These are phyloP conservation scores for Hemibates koningsi DNA, from an alignment of 2,113 vertebrate species.

Conservation along the genomic window DNA sequence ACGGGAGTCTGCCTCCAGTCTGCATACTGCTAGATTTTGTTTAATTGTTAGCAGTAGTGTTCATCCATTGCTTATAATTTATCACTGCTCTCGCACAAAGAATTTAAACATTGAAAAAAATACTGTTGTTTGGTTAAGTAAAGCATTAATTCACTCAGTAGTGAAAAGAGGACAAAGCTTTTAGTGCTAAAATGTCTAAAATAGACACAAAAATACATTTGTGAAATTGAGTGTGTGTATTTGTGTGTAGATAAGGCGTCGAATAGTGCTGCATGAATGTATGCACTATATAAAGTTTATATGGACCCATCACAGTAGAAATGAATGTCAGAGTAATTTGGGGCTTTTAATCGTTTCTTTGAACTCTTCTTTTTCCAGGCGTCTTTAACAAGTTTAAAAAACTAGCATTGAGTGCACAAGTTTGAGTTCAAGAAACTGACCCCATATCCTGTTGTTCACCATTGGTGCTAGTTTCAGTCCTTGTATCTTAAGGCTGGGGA, in stretches of 20 bases:
- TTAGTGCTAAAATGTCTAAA: neutral
- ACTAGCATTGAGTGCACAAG: neutral
- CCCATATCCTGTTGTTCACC: rapidly evolving
- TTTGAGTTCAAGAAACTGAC: neutral
- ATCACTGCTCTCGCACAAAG: neutral
- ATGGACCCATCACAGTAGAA: neutral
- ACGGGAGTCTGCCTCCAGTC: rapidly evolving
- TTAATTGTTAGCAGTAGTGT: neutral
- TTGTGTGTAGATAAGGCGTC: neutral
- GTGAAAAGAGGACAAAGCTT: neutral
- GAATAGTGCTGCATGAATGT: neutral
- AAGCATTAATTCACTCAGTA: neutral
- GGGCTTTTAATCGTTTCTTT: neutral
- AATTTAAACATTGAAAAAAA: rapidly evolving
- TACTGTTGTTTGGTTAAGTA: neutral
- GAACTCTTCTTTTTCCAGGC: rapidly evolving
- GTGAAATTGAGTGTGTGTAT: neutral
- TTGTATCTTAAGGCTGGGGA: neutral
- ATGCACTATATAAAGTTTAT: rapidly evolving
- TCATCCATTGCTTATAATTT: rapidly evolving
- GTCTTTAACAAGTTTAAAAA: neutral
- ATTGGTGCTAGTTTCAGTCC: neutral
- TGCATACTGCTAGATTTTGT: neutral
- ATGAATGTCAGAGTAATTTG: neutral
- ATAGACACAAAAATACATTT: neutral